Conservation (phyloP, 2,888 invertebrate species). For the Odontocerum albicorne region DNA sequence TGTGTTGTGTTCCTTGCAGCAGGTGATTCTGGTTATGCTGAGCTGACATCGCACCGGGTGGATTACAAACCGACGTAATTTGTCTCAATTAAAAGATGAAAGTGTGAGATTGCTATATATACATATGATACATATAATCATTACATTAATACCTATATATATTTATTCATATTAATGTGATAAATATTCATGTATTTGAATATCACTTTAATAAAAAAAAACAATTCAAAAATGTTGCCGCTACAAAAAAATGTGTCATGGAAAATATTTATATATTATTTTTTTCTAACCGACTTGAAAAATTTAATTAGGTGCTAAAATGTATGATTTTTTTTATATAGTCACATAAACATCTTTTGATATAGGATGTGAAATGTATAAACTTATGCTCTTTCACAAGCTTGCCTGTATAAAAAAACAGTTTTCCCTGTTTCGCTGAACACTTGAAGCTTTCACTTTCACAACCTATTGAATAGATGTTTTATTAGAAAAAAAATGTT, state of each 20-base stretch:
- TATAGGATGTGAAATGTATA: background rate
- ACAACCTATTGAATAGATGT: background rate
- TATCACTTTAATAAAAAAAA: too few relatives aligned
- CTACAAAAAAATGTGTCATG: too few relatives aligned
- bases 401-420: background rate
- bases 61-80: slow-evolving; percentile 33
- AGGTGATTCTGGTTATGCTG: slow-evolving; percentile 21
- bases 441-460: background rate
- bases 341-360: background rate
- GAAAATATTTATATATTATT: too few relatives aligned
- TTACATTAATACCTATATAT: slow-evolving; percentile 34
- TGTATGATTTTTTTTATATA: background rate
- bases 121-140: slow-evolving; percentile 34
- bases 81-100: slow-evolving; percentile 36
- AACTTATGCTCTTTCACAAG: background rate
- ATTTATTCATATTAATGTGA: slow-evolving; percentile 28
- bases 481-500: too few relatives aligned
- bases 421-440: background rate
- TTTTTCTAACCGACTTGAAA: too few relatives aligned
- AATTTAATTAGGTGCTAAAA: too few relatives aligned
- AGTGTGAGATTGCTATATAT: slow-evolving; percentile 37
- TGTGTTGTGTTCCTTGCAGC: slow-evolving; percentile 37
- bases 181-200: slow-evolving; percentile 34
- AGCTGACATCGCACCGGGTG: slow-evolving; percentile 19
- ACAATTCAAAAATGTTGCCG: too few relatives aligned